phyloP scores from a whole-genome alignment of 64 coral and sea anemone genomes.

The Trachythela sp. region DNA sequence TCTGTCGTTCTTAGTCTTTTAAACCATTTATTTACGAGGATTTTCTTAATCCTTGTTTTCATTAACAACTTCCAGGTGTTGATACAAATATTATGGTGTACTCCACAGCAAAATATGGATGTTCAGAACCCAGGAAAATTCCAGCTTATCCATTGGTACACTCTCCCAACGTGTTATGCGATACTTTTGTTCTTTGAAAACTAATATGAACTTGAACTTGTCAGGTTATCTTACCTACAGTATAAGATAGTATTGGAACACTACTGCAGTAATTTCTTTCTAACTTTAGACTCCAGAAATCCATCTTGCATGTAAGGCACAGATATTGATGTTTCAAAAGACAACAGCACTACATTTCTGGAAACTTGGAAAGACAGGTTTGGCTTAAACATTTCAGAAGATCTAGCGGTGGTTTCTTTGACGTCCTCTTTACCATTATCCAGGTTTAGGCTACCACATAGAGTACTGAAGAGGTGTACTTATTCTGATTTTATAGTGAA shows the following conservation, averaged over 20 bases:
- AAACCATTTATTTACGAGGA: not conserved
- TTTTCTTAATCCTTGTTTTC: not conserved
- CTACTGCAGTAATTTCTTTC: no score
- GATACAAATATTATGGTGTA: slow-evolving; percentile 51
- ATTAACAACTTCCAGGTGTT: slow-evolving; percentile 37
- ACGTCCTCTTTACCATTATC: no score
- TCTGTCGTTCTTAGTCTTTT: not conserved
- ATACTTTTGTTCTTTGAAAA: not conserved
- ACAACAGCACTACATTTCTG: slow-evolving; percentile 49
- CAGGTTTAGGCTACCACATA: no score
- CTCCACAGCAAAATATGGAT: slow-evolving; percentile 46
- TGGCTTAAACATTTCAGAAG: not conserved
- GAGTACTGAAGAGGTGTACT: no score
- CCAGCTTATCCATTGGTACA: slow-evolving; percentile 59
- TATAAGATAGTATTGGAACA: no score
- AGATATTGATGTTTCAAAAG: slow-evolving; percentile 61
- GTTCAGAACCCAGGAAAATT: slow-evolving; percentile 24
- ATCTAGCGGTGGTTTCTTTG: not conserved
- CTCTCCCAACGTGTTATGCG: not conserved
- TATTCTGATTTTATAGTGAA: not conserved
- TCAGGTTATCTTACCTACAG: not conserved
- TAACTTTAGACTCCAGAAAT: slow-evolving; percentile 38
- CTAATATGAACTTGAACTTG: no score
- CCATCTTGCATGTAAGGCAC: slow-evolving; percentile 37
- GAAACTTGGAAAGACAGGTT: slow-evolving; percentile 63